Evolutionary conservation across 2,797 vertebrate species (phyloP).

Genomic region (Eremophila alpestris): DNA sequence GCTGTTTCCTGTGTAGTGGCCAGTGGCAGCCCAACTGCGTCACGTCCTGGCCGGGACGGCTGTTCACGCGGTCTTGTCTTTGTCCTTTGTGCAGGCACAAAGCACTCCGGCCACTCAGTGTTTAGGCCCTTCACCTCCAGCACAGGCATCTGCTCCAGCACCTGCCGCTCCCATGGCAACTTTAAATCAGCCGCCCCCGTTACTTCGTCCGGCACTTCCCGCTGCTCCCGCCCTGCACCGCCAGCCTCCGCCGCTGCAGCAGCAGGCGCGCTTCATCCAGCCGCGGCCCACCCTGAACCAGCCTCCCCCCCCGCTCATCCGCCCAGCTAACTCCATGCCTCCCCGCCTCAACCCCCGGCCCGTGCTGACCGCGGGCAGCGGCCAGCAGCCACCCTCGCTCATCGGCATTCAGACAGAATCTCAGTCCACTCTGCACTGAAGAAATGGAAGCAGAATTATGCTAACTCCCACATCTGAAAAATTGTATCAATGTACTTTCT

Average conservation of each 20-base stretch:
- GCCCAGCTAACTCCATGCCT: slow-evolving; percentile 90
- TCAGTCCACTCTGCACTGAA: slow-evolving; percentile 87
- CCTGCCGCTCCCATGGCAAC: slow-evolving; percentile 79
- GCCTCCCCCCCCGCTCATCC: slow-evolving; percentile 91
- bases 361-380: slow-evolving; percentile 71
- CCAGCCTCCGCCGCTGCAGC: slow-evolving; percentile 95
- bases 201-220: slow-evolving; percentile 91
- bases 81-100: slow-evolving; percentile 79
- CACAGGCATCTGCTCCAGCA: slow-evolving; percentile 79
- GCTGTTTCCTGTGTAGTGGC: slow-evolving; percentile 74
- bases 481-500: slow-evolving; percentile 28
- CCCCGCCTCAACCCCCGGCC: slow-evolving; percentile 94
- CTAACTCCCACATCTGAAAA: slow-evolving; percentile 36
- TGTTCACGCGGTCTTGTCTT: slow-evolving; percentile 63
- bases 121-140: slow-evolving; percentile 86
- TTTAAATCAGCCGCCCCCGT: slow-evolving; percentile 93
- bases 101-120: slow-evolving; percentile 82
- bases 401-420: slow-evolving; percentile 87
- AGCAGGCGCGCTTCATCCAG: slow-evolving; percentile 93
- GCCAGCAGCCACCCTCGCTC: slow-evolving; percentile 83
- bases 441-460: slow-evolving; percentile 60
- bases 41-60: slow-evolving; percentile 31
- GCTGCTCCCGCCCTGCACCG: slow-evolving; percentile 93
- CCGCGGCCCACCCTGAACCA: slow-evolving; percentile 90
- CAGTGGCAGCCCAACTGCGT: slow-evolving; percentile 71